Conservation (phyloP, 2,797 vertebrate species). For the Lacerta bilineata region DNA sequence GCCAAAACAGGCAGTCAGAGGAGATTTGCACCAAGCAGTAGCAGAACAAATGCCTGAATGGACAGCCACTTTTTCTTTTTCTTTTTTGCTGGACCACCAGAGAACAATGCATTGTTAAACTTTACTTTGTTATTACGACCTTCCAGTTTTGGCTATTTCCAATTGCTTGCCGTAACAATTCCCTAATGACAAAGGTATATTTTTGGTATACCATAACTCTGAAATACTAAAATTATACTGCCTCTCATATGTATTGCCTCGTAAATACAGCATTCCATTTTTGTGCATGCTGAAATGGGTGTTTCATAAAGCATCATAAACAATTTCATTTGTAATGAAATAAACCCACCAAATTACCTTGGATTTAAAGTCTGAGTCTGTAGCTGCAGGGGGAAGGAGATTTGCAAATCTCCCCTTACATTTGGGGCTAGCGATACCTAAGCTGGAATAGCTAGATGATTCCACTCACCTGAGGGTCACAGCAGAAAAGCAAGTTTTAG, state of each 20-base stretch:
- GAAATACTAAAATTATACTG: constrained; percentile 61
- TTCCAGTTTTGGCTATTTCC: constrained; percentile 27
- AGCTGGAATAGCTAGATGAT: neutral
- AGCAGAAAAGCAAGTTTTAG: neutral
- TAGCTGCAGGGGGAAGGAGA: constrained; percentile 15
- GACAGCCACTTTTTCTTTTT: neutral
- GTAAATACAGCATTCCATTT: constrained; percentile 61
- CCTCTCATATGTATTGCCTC: constrained; percentile 54
- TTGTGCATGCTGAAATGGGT: constrained; percentile 34
- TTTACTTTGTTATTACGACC: constrained; percentile 21
- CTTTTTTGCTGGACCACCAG: constrained; percentile 26
- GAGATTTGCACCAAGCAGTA: neutral
- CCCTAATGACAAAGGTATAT: constrained; percentile 50
- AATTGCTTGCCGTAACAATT: constrained; percentile 37
- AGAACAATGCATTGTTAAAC: constrained; percentile 26
- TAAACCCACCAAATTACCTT: constrained; percentile 42
- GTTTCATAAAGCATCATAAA: constrained; percentile 68
- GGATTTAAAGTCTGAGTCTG: constrained; percentile 25
- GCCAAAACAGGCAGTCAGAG: neutral
- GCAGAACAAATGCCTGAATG: neutral
- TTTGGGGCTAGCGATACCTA: neutral
- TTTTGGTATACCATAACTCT: constrained; percentile 52
- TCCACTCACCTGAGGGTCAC: neutral
- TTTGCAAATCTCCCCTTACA: accelerated
- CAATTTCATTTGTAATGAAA: constrained; percentile 66